These are phyloP conservation scores for Chloroceryle aenea DNA, from an alignment of 2,113 vertebrate species.

Conservation along the genomic window DNA sequence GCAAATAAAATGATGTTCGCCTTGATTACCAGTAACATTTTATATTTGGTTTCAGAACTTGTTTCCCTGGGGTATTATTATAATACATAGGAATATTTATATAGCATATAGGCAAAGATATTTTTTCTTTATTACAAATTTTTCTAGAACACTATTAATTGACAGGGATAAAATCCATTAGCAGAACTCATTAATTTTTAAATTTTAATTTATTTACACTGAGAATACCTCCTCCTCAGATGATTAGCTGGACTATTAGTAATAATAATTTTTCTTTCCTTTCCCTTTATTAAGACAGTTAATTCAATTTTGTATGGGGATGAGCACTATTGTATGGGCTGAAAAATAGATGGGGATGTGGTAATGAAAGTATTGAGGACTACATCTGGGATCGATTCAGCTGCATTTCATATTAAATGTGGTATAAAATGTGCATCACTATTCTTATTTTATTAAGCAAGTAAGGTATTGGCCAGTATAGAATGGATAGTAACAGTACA, in stretches of 20 bases:
- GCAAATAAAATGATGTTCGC: background rate
- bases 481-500: background rate
- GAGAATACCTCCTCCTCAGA: constrained; percentile 32
- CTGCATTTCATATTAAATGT: background rate
- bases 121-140: constrained; percentile 4
- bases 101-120: background rate
- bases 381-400: background rate
- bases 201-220: constrained; percentile 63
- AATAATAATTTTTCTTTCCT: constrained; percentile 49
- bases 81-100: background rate
- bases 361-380: background rate
- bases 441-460: background rate
- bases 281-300: constrained; percentile 43
- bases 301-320: constrained; percentile 28
- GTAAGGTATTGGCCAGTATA: background rate
- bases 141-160: constrained; percentile 6
- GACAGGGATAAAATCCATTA: constrained; percentile 44
- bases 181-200: constrained; percentile 33
- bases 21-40: background rate
- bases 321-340: background rate
- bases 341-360: constrained; percentile 8
- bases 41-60: background rate
- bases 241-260: constrained; percentile 39
- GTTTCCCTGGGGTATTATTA: background rate
- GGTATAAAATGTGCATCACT: background rate